A percentile compares a stretch with the other conserved stretches of the same genome.
Evolutionary conservation across 2,113 vertebrate genomes (phyloP).

Genomic region (Antennarius striatus): DNA sequence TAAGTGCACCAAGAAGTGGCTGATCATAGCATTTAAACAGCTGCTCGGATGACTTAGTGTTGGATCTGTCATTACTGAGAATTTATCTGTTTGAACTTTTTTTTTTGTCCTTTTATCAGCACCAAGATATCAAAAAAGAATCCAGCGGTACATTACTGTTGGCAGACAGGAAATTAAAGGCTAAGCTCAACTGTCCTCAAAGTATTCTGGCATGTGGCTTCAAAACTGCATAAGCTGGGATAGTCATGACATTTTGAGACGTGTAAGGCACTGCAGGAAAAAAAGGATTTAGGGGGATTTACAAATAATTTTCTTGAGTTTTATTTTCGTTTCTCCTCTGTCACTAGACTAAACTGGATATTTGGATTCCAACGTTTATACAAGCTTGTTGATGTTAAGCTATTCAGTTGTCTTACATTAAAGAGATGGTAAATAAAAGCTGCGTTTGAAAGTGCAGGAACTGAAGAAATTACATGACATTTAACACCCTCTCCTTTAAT

Average conservation of each 20-base stretch:
- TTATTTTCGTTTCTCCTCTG: slow-evolving; percentile 46
- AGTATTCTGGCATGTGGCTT: slow-evolving; percentile 23
- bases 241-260: slow-evolving; percentile 63
- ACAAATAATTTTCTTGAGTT: slow-evolving; percentile 49
- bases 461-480: slow-evolving; percentile 29
- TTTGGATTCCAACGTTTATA: slow-evolving; percentile 52
- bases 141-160: slow-evolving; percentile 22
- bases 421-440: slow-evolving; percentile 16
- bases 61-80: slow-evolving; percentile 18
- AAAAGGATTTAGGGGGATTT: slow-evolving; percentile 67
- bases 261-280: slow-evolving; percentile 62
- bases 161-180: slow-evolving; percentile 54
- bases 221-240: slow-evolving; percentile 56
- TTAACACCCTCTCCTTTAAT: slow-evolving; percentile 1
- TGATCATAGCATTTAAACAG: slow-evolving; percentile 37
- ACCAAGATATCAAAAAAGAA: slow-evolving; percentile 31
- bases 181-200: slow-evolving; percentile 51
- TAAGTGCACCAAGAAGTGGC: slow-evolving; percentile 5
- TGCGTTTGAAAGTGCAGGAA: slow-evolving; percentile 14
- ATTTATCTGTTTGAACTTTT: slow-evolving; percentile 29
- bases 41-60: slow-evolving; percentile 21
- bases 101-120: slow-evolving; percentile 30
- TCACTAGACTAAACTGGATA: slow-evolving; percentile 63
- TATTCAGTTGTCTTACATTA: slow-evolving; percentile 24
- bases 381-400: slow-evolving; percentile 31